Evolutionary conservation across 2,888 invertebrate genomes (phyloP).

Genomic region (Perizoma flavofasciatum): DNA sequence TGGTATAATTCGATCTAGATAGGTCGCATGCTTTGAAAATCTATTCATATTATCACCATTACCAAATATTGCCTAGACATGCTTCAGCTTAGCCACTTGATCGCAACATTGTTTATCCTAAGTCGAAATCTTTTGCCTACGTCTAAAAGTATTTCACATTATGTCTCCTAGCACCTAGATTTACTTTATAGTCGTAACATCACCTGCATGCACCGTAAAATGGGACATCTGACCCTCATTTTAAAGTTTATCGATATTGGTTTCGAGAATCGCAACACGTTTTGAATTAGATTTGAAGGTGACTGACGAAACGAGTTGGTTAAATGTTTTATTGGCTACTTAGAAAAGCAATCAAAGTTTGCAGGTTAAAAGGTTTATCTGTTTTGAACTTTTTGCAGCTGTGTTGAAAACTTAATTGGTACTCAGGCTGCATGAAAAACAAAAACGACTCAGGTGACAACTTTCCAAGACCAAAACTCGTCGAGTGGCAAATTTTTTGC

Average conservation of each 20-base stretch:
- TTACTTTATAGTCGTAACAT: slow-evolving; percentile 36
- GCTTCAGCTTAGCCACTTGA: too few species aligned
- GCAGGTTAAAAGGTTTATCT: slow-evolving; percentile 11
- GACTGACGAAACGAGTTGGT: slow-evolving; percentile 11
- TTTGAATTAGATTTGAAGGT: slow-evolving; percentile 23
- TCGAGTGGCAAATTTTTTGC: too few species aligned
- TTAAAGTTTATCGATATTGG: slow-evolving; percentile 33
- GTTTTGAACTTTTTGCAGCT: neutral
- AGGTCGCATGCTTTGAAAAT: too few species aligned
- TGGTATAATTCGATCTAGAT: too few species aligned
- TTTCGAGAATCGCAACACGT: slow-evolving; percentile 19
- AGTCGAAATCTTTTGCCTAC: neutral
- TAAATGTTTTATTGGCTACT: slow-evolving; percentile 6
- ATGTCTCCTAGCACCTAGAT: slow-evolving; percentile 21
- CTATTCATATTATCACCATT: too few species aligned
- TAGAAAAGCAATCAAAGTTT: slow-evolving; percentile 14
- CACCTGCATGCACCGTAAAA: slow-evolving; percentile 40
- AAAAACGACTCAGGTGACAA: too few species aligned
- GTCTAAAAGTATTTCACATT: slow-evolving; percentile 14
- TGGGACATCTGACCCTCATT: slow-evolving; percentile 27
- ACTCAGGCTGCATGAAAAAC: too few species aligned
- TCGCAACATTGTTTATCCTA: too few species aligned
- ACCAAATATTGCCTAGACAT: too few species aligned
- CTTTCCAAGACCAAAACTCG: too few species aligned
- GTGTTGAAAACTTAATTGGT: too few species aligned